Conservation (phyloP, 2,797 vertebrate species). For the Thamnophis elegans region DNA sequence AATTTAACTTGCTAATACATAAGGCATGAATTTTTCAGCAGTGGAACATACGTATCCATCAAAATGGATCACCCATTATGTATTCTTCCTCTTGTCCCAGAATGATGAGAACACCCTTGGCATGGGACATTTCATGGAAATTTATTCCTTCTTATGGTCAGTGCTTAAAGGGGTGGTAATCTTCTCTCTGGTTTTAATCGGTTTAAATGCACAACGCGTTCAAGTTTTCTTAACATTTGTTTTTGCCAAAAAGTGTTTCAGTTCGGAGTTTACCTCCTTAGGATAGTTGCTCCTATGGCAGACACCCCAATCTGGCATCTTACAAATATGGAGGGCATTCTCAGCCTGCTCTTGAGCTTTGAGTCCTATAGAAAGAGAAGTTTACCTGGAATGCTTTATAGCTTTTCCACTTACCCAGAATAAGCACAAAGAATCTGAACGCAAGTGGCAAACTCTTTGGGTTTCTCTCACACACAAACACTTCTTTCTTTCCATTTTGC, state of each 20-base stretch:
- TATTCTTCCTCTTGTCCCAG: neutral
- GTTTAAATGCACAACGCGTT: conserved; percentile 38
- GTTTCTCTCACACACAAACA: neutral
- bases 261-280: neutral
- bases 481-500: neutral
- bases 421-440: neutral
- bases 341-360: neutral
- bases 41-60: neutral
- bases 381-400: neutral
- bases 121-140: conserved; percentile 14
- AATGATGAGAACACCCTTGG: conserved; percentile 29
- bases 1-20: conserved; percentile 13
- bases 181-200: conserved; percentile 53
- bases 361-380: neutral
- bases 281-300: neutral
- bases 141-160: conserved; percentile 18
- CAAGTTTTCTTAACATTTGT: conserved; percentile 38
- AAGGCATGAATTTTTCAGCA: accelerated
- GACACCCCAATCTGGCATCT: neutral
- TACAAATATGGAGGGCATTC: neutral
- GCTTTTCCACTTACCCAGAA: neutral
- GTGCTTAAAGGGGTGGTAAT: conserved; percentile 39
- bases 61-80: conserved; percentile 14
- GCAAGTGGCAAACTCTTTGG: neutral
- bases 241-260: conserved; percentile 15